phyloP scores from a whole-genome alignment of 2,888 invertebrate species.

The Melangyna quadrimaculata region DNA sequence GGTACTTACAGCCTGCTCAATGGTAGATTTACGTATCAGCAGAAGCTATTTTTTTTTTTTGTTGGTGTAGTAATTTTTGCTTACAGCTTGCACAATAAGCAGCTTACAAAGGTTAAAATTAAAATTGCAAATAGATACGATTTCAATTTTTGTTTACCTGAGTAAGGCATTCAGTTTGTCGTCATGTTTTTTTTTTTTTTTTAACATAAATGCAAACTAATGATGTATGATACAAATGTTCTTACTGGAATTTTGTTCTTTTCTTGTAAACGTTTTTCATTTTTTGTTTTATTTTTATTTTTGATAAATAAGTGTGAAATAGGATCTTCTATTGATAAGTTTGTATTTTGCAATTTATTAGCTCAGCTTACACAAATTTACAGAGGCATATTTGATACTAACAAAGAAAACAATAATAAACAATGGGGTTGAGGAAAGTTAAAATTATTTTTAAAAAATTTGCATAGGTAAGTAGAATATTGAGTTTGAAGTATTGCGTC shows the following conservation, averaged over 20 bases:
- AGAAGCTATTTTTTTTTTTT: neutral
- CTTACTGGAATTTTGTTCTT: neutral
- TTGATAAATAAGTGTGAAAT: conserved; percentile 36
- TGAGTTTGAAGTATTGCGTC: neutral
- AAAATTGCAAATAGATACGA: conserved; percentile 48
- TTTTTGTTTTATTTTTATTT: neutral
- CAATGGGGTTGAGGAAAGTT: neutral
- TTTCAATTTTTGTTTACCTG: conserved; percentile 24
- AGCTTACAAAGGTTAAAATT: conserved; percentile 39
- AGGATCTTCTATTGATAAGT: conserved; percentile 24
- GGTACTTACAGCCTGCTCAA: too few species aligned
- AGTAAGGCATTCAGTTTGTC: neutral
- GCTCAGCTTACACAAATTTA: conserved; percentile 11
- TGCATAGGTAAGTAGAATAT: neutral
- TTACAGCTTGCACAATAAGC: conserved; percentile 64
- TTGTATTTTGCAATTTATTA: conserved; percentile 21
- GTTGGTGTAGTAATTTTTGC: neutral
- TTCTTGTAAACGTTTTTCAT: neutral
- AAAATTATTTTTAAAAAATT: neutral
- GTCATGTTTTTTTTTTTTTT: neutral
- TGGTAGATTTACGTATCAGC: neutral
- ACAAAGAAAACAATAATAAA: neutral
- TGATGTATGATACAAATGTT: conserved; percentile 25
- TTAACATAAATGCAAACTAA: conserved; percentile 42
- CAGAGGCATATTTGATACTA: neutral